phyloP scores from a whole-genome alignment of 2,888 invertebrate genomes.

The Rugalucina vietnamica region DNA sequence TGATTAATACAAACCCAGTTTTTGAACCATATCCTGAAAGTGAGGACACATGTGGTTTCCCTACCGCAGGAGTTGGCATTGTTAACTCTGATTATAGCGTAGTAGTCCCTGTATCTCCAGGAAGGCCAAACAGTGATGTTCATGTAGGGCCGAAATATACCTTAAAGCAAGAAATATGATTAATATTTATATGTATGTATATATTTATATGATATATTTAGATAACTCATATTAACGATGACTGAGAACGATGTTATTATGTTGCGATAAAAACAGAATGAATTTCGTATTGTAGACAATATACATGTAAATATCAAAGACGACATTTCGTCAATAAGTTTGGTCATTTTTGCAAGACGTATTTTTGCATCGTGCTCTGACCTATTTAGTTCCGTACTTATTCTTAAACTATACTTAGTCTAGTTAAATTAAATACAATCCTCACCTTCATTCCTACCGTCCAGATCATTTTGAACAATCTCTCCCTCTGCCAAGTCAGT shows the following conservation, averaged over 20 bases:
- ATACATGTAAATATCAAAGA: neutral
- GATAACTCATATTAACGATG: too few relatives aligned
- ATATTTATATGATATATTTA: too few relatives aligned
- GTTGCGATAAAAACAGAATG: neutral
- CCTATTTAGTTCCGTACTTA: neutral
- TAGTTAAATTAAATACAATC: neutral
- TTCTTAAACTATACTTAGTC: neutral
- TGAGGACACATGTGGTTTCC: neutral
- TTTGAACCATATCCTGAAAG: neutral
- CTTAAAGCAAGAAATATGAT: neutral
- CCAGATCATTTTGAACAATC: neutral
- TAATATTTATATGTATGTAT: neutral
- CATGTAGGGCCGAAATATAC: neutral
- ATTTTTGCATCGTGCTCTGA: neutral
- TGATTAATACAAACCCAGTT: neutral
- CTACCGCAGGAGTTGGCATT: neutral
- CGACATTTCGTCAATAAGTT: neutral
- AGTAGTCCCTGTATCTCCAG: neutral
- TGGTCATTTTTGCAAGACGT: neutral
- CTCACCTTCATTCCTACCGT: neutral
- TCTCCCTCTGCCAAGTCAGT: neutral
- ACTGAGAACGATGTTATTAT: too few relatives aligned
- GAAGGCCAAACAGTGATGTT: slow-evolving; percentile 3
- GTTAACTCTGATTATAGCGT: neutral
- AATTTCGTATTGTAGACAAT: neutral